Conservation (phyloP, 2,888 invertebrate genomes). For the Luperina nickerlii region DNA sequence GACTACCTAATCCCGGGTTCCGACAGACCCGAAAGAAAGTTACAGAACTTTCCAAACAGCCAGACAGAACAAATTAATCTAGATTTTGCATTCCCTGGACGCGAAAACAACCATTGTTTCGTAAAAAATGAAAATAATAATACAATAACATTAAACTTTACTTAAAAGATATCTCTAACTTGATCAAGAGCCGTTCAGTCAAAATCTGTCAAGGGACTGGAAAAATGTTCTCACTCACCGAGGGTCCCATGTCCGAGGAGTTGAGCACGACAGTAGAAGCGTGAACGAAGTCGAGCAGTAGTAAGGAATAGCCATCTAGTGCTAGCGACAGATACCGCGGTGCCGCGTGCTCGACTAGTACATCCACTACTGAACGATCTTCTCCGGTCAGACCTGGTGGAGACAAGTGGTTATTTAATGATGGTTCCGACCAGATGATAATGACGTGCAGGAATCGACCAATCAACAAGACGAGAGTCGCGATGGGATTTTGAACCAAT, state of each 20-base stretch:
- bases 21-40: too few relatives aligned
- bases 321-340: conserved; percentile 96
- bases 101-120: not conserved
- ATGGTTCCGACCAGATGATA: not conserved
- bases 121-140: not conserved
- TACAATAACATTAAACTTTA: not conserved
- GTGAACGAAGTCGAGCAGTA: conserved; percentile 96
- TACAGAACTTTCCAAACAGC: too few relatives aligned
- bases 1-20: not conserved
- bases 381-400: conserved; percentile 91
- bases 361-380: conserved; percentile 94
- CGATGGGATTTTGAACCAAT: not conserved
- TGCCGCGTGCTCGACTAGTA: conserved; percentile 95
- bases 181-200: not conserved
- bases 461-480: not conserved
- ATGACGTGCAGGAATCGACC: not conserved
- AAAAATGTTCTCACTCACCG: conserved; percentile 70
- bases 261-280: conserved; percentile 97
- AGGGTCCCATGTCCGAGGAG: conserved; percentile 93
- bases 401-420: not conserved
- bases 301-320: conserved; percentile 96
- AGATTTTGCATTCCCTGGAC: not conserved
- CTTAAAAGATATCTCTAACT: not conserved
- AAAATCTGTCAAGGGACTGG: not conserved
- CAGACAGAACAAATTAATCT: not conserved